phyloP scores from a whole-genome alignment of 2,888 invertebrate genomes.

The Auanema freiburgensis region DNA sequence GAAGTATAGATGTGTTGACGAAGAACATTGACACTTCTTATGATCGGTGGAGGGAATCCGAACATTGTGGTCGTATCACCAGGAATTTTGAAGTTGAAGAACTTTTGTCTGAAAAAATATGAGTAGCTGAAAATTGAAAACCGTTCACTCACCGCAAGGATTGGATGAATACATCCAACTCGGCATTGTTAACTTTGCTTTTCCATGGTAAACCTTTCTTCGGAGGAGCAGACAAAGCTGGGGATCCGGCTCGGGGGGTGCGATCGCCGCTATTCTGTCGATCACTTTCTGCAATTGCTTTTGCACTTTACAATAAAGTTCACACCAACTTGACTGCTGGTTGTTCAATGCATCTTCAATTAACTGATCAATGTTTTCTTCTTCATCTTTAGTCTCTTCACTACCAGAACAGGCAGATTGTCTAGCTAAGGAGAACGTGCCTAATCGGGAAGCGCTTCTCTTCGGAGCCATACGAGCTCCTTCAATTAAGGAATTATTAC shows the following conservation, averaged over 20 bases:
- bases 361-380: slow-evolving; percentile 9
- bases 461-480: slow-evolving; percentile 19
- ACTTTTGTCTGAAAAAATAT: slow-evolving; percentile 72
- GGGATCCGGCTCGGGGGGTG: slow-evolving; percentile 53
- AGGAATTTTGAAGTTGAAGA: slow-evolving; percentile 87
- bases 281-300: slow-evolving; percentile 6
- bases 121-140: neutral
- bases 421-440: slow-evolving; percentile 30
- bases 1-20: slow-evolving; percentile 67
- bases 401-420: slow-evolving; percentile 42
- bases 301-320: slow-evolving; percentile 5
- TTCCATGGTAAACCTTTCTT: slow-evolving; percentile 48
- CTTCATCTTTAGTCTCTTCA: slow-evolving; percentile 29
- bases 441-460: slow-evolving; percentile 18
- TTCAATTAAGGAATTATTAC: neutral
- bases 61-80: slow-evolving; percentile 84
- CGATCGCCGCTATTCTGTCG: slow-evolving; percentile 42
- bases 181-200: slow-evolving; percentile 46
- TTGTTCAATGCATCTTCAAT: slow-evolving; percentile 3
- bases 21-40: slow-evolving; percentile 78
- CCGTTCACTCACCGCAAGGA: slow-evolving; percentile 37
- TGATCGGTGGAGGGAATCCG: slow-evolving; percentile 92
- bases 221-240: slow-evolving; percentile 26
- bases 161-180: slow-evolving; percentile 57
- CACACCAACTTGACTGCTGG: neutral